These are phyloP conservation scores for Cylindroiulus punctatus DNA, from an alignment of 2,888 invertebrate species.

Conservation along the genomic window DNA sequence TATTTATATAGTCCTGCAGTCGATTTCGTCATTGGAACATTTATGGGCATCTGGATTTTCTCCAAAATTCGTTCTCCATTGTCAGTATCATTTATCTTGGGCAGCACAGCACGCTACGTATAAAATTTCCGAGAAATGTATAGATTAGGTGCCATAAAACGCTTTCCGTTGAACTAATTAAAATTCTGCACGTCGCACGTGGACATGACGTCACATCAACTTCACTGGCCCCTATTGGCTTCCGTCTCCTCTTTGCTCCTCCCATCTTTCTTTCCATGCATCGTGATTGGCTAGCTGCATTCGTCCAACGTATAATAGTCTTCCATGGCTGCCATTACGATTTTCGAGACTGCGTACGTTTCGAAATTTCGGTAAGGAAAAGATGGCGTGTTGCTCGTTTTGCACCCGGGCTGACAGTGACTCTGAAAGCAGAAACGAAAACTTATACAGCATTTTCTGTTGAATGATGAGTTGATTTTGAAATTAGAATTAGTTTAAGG, in stretches of 20 bases:
- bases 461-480: too few species aligned
- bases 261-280: not conserved
- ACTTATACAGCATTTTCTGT: too few species aligned
- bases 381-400: conserved; percentile 34
- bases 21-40: not conserved
- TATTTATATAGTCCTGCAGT: too few species aligned
- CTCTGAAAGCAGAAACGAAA: too few species aligned
- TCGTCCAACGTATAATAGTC: not conserved
- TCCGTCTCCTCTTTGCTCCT: not conserved
- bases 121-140: conserved; percentile 5
- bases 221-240: not conserved
- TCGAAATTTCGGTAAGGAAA: not conserved
- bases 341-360: not conserved
- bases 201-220: not conserved
- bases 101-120: not conserved
- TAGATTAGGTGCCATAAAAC: conserved; percentile 10
- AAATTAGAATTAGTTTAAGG: too few species aligned
- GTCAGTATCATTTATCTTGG: not conserved
- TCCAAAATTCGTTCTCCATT: not conserved
- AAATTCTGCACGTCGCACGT: not conserved
- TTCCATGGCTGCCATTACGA: not conserved
- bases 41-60: not conserved
- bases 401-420: too few species aligned
- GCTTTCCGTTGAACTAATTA: conserved; percentile 3
- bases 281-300: not conserved